phyloP scores from a whole-genome alignment of 2,888 invertebrate genomes.

The Mechanitis mazaeus region DNA sequence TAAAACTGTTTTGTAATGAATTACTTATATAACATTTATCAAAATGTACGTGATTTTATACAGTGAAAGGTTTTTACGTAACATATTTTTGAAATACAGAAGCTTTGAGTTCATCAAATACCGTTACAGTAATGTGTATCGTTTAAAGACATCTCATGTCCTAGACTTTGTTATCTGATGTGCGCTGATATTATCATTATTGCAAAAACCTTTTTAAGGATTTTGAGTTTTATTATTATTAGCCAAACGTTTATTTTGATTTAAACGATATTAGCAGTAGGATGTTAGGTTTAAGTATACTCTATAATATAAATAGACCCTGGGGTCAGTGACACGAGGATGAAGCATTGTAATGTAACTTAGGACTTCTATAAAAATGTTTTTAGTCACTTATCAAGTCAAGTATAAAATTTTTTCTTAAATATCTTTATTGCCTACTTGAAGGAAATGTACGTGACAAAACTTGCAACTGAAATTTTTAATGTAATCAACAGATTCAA shows the following conservation, averaged over 20 bases:
- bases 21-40: too few species aligned
- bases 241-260: neutral
- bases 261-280: neutral
- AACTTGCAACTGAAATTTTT: too few species aligned
- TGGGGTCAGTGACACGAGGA: neutral
- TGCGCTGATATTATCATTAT: conserved; percentile 17
- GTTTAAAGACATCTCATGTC: conserved; percentile 25
- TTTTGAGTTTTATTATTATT: neutral
- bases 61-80: conserved; percentile 29
- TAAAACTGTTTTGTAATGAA: too few species aligned
- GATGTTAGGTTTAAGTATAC: neutral
- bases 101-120: conserved; percentile 19
- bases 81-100: conserved; percentile 29
- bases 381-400: too few species aligned
- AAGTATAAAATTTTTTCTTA: too few species aligned
- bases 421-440: too few species aligned
- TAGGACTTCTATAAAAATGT: too few species aligned
- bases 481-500: too few species aligned
- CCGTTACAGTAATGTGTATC: conserved; percentile 20
- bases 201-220: neutral
- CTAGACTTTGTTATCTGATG: conserved; percentile 23
- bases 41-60: conserved; percentile 7
- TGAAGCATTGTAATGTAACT: neutral
- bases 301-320: neutral
- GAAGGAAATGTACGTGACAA: too few species aligned